Evolutionary conservation across 2,113 vertebrate genomes (phyloP).

Genomic region (Turnix velox): DNA sequence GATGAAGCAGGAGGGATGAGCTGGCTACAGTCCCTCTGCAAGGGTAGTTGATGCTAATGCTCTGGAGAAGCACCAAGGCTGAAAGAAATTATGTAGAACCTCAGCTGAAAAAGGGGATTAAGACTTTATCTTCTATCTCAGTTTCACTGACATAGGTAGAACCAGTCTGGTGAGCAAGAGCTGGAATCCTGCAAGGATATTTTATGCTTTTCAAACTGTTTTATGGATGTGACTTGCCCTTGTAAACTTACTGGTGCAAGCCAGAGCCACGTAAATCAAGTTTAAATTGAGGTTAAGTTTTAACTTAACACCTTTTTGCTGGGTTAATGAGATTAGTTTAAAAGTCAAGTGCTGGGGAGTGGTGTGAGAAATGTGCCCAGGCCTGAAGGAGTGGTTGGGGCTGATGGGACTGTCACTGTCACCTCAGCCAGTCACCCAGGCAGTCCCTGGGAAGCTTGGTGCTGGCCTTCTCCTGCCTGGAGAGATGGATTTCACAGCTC

Average conservation of each 20-base stretch:
- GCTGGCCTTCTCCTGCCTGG: background rate
- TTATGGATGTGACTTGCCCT: background rate
- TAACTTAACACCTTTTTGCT: background rate
- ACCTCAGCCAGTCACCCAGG: background rate
- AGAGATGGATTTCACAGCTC: background rate
- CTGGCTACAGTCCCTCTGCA: rapidly evolving
- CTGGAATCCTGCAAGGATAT: background rate
- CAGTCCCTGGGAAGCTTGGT: background rate
- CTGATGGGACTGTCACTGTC: background rate
- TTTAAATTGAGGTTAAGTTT: background rate
- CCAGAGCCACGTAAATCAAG: background rate
- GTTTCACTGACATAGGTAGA: background rate
- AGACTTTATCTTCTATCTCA: background rate
- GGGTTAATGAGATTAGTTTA: background rate
- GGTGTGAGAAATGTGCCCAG: background rate
- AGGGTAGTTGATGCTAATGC: rapidly evolving
- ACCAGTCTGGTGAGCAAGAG: background rate
- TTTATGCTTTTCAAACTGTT: background rate
- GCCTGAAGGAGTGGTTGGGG: background rate
- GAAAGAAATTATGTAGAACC: background rate
- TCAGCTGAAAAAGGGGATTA: background rate
- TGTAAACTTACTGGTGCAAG: background rate
- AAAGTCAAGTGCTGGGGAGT: background rate
- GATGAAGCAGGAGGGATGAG: background rate
- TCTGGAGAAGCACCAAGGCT: background rate